Base-by-base conservation (phyloP, 2,797 vertebrate species). In the Crenichthys baileyi region DNA sequence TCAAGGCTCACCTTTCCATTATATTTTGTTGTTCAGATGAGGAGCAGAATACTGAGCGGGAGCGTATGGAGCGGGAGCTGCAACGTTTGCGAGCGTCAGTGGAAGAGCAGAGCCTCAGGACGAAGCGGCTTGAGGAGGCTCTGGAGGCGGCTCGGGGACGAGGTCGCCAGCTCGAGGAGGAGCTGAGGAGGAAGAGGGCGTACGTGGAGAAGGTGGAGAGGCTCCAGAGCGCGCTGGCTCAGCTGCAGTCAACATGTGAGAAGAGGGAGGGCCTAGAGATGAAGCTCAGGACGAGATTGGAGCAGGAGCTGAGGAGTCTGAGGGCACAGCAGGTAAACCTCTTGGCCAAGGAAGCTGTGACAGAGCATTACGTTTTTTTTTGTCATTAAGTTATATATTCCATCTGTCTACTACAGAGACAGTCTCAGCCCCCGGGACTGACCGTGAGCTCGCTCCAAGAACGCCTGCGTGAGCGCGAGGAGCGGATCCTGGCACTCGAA, bases 131-230 rank as follows among this genome's bases (percentile, higher is more conserved):
- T 63, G 98, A 99, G 88, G 96, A 97, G 85, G 96, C 98, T 0
- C 94, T 98, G 85, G 95, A 96, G 84, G 93, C 95, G 0, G 96
- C 97, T 0, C 97, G 97, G 78, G 93, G 93, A 0, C 97, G 96
- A 11, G 96, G 96, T 0, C 97, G 96, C 4, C 97, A 97, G 79
- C 95, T 97, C 0, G 97, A 98, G 90, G 96, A 96, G 0, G 98
- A 99, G 93, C 87, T 99, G 71, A 94, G 96, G 76, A 97, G 96
- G 92, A 99, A 99, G 83, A 95, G 95, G 74, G 98, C 97, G 0
- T 99, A 99, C 0, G 97, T 99, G 78, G 97, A 99, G 90, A 98
- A 97, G 88, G 98, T 99, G 83, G 98, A 98, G 91, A 89, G 97
- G 84, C 95, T 99, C 79, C 98, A 99, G 94, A 97, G 97, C 36